Percentiles rank a stretch among this genome's conserved stretches.
Evolutionary conservation across 2,888 invertebrate species (phyloP).

Genomic region (Protonemura montana): DNA sequence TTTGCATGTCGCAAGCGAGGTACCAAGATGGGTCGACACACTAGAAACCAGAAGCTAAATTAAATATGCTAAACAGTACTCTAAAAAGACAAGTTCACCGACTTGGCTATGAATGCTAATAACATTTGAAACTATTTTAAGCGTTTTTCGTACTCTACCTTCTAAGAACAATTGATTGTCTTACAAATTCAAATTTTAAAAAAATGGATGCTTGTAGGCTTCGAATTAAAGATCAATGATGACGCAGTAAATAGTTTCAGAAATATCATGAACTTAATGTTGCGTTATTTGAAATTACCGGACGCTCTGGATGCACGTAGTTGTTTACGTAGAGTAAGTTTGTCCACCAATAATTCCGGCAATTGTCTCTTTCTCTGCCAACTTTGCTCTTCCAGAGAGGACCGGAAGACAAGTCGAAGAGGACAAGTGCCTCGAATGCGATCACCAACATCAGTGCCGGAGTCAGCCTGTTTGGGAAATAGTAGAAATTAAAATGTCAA

Average conservation of each 20-base stretch:
- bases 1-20: constrained; percentile 41
- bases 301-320: constrained; percentile 39
- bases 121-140: too few species aligned
- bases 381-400: constrained; percentile 48
- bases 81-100: too few species aligned
- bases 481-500: not conserved
- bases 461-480: constrained; percentile 44
- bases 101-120: too few species aligned
- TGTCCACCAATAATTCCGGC: constrained; percentile 49
- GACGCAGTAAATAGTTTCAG: too few species aligned
- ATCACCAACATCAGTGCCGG: constrained; percentile 46
- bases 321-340: constrained; percentile 49
- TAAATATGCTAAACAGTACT: too few species aligned
- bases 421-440: constrained; percentile 43
- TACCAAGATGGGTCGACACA: constrained; percentile 47
- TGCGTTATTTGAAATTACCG: constrained; percentile 9
- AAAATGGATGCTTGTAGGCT: too few species aligned
- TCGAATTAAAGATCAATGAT: too few species aligned
- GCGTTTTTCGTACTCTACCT: too few species aligned
- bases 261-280: not conserved
- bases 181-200: too few species aligned
- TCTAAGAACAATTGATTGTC: too few species aligned
- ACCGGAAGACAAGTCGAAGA: constrained; percentile 46
- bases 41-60: constrained; percentile 25
- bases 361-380: constrained; percentile 46